phyloP scores from a whole-genome alignment of 2,888 invertebrate genomes.

The Lottia gigantea region DNA sequence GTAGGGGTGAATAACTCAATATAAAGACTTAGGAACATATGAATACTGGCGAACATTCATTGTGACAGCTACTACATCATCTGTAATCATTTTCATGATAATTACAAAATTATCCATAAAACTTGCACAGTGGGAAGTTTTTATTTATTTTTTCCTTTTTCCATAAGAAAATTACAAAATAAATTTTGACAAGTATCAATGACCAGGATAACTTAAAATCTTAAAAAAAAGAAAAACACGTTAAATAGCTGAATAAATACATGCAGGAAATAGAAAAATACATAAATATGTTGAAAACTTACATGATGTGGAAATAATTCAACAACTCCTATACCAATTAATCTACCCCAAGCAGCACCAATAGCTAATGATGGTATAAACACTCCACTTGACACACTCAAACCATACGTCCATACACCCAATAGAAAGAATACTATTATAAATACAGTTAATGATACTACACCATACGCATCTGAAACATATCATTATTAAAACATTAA shows the following conservation, averaged over 20 bases:
- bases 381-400: conserved; percentile 92
- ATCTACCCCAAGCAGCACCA: conserved; percentile 96
- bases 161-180: no score
- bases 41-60: no score
- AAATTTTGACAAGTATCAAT: no score
- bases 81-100: background rate
- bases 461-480: conserved; percentile 51
- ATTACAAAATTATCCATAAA: no score
- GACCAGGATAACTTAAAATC: no score
- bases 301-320: conserved; percentile 67
- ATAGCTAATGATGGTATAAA: conserved; percentile 93
- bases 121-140: no score
- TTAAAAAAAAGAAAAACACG: background rate
- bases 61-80: no score
- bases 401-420: conserved; percentile 92
- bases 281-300: conserved; percentile 26
- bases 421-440: conserved; percentile 85
- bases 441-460: conserved; percentile 47
- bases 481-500: no score
- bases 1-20: no score
- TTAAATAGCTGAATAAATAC: background rate
- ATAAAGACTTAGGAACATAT: no score
- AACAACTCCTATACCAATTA: conserved; percentile 78
- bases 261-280: background rate
- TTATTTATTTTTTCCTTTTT: no score